phyloP scores from a whole-genome alignment of 2,888 invertebrate species.

The Synanthedon formicaeformis region DNA sequence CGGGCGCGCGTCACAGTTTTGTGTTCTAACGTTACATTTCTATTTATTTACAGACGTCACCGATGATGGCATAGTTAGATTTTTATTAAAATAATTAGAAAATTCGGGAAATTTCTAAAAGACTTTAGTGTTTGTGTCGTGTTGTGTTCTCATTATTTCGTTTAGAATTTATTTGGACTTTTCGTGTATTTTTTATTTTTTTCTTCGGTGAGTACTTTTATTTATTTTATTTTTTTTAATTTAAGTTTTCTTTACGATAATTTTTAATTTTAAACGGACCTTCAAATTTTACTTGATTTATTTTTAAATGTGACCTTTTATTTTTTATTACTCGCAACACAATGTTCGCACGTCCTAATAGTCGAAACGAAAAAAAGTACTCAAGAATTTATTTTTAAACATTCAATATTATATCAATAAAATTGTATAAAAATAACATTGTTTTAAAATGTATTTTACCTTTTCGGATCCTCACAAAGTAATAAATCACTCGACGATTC shows the following conservation, averaged over 20 bases:
- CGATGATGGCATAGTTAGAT: conserved; percentile 39
- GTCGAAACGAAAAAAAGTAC: too few relatives aligned
- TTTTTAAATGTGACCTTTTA: background rate
- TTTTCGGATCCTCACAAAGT: conserved; percentile 6
- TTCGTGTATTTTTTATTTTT: conserved; percentile 42
- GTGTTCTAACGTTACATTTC: conserved; percentile 34
- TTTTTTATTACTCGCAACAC: background rate
- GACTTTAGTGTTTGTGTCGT: conserved; percentile 5
- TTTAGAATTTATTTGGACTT: conserved; percentile 48
- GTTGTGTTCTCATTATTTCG: conserved; percentile 19
- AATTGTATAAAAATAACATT: too few relatives aligned
- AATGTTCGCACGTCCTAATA: too few relatives aligned
- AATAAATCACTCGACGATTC: conserved; percentile 5
- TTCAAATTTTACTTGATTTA: conserved; percentile 2
- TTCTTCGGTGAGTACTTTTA: conserved; percentile 53
- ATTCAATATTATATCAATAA: too few relatives aligned
- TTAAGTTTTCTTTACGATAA: conserved; percentile 5
- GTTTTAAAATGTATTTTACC: too few relatives aligned
- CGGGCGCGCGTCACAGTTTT: conserved; percentile 1
- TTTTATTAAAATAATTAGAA: conserved; percentile 27
- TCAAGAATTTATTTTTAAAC: too few relatives aligned
- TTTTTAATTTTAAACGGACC: background rate
- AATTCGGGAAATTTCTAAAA: conserved; percentile 37
- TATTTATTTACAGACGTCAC: conserved; percentile 34
- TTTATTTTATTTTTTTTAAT: conserved; percentile 15